Conservation (phyloP, 2,113 vertebrate genomes). For the Clinocottus analis region DNA sequence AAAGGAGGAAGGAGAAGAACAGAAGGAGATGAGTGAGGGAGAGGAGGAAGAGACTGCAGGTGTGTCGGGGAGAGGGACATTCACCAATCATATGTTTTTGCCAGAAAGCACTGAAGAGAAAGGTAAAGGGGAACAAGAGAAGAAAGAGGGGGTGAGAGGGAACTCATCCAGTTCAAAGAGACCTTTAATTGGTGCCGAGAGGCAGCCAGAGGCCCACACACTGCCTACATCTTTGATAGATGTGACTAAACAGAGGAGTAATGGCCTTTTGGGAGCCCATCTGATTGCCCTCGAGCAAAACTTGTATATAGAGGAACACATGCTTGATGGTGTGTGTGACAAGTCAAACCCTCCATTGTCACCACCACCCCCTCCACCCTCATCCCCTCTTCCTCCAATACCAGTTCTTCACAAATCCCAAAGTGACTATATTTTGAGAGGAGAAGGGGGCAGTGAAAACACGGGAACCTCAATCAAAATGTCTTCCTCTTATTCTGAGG, state of each 20-base stretch:
- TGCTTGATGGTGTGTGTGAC: conserved; percentile 9
- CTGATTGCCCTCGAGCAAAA: conserved; percentile 21
- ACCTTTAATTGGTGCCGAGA: conserved; percentile 19
- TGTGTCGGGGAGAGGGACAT: conserved; percentile 46
- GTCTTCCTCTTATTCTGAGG: neutral
- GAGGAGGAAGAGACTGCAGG: conserved; percentile 27
- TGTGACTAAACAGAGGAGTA: conserved; percentile 16
- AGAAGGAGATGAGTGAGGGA: conserved; percentile 9
- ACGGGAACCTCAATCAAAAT: conserved; percentile 16
- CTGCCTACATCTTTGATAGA: conserved; percentile 25
- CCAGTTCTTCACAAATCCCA: conserved; percentile 38
- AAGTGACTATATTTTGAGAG: conserved; percentile 24
- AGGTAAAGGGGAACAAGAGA: conserved; percentile 21
- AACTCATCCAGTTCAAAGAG: conserved; percentile 32
- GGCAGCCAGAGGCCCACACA: conserved; percentile 15
- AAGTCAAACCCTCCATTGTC: conserved; percentile 35
- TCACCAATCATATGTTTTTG: conserved; percentile 72
- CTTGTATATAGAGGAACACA: conserved; percentile 11
- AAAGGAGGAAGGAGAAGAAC: conserved; percentile 60
- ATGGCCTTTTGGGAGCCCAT: conserved; percentile 23
- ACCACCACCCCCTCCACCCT: conserved; percentile 61
- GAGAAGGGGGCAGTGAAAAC: neutral
- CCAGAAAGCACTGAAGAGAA: conserved; percentile 30
- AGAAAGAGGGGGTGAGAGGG: conserved; percentile 2
- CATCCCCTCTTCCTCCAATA: conserved; percentile 53